Percentiles rank a stretch among this genome's conserved stretches.
These are phyloP conservation scores for Melanostoma mellinum DNA, from an alignment of 2,888 invertebrate species.

Conservation along the genomic window DNA sequence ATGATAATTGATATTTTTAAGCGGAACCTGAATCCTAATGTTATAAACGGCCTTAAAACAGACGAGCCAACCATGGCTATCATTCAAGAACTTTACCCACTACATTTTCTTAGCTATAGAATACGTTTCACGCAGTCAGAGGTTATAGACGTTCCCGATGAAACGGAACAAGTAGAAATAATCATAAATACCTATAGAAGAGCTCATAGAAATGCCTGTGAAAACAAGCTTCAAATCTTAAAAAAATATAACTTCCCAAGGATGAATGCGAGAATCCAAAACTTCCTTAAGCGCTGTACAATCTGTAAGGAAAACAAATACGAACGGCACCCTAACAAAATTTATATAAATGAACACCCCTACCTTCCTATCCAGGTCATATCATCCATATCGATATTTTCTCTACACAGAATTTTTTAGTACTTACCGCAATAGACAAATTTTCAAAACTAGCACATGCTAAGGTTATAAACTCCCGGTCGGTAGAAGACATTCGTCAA, in stretches of 20 bases:
- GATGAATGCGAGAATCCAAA: constrained; percentile 17
- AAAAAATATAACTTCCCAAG: constrained; percentile 41
- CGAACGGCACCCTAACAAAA: constrained; percentile 41
- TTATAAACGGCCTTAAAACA: too few species aligned
- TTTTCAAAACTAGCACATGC: constrained; percentile 5
- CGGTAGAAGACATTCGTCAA: too few species aligned
- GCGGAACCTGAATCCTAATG: too few species aligned
- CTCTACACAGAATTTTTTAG: constrained; percentile 43
- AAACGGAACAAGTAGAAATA: constrained; percentile 8
- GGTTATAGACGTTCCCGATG: too few species aligned
- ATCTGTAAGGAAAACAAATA: constrained; percentile 45
- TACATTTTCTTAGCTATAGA: constrained; percentile 22
- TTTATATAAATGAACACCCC: constrained; percentile 30
- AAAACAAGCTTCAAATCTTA: constrained; percentile 44
- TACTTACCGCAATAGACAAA: constrained; percentile 54
- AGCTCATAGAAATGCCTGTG: constrained; percentile 43
- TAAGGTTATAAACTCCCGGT: too few species aligned
- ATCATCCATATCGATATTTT: constrained; percentile 61
- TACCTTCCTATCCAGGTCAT: constrained; percentile 46
- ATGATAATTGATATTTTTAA: background rate
- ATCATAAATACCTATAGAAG: constrained; percentile 38
- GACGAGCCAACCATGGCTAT: too few species aligned
- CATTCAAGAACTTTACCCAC: background rate
- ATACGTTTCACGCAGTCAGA: too few species aligned
- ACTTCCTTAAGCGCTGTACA: too few species aligned